Conservation (phyloP, 2,888 invertebrate species). For the Synergus umbraculus region DNA sequence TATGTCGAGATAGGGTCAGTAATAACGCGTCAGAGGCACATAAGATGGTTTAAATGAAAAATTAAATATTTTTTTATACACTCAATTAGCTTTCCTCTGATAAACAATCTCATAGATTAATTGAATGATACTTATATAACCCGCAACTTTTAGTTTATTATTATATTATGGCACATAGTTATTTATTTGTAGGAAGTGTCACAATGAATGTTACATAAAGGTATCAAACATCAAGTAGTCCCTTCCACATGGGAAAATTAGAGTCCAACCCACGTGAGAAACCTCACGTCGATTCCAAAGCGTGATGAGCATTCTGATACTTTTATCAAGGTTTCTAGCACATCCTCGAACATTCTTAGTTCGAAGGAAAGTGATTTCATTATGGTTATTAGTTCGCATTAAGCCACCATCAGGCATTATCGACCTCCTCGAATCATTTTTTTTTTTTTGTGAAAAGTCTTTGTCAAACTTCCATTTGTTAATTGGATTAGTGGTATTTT, state of each 20-base stretch:
- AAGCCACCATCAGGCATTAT: conserved; percentile 46
- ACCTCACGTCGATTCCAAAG: conserved; percentile 63
- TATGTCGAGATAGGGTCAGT: neutral
- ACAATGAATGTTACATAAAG: neutral
- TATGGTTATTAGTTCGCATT: conserved; percentile 58
- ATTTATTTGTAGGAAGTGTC: neutral
- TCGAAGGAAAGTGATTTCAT: conserved; percentile 55
- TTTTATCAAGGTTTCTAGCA: conserved; percentile 51
- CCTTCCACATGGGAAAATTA: neutral
- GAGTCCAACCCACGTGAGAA: conserved; percentile 45
- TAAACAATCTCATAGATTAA: neutral
- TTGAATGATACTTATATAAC: neutral
- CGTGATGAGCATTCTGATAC: conserved; percentile 67
- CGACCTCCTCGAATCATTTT: neutral
- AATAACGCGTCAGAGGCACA: neutral
- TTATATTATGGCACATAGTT: no score
- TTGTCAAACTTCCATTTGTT: no score
- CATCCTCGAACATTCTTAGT: conserved; percentile 35
- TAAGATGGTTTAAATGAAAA: neutral
- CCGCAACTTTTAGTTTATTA: neutral
- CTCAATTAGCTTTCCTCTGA: neutral
- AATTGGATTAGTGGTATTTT: no score
- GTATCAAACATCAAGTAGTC: neutral
- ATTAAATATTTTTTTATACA: neutral
- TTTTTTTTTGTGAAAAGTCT: neutral